Evolutionary conservation across 2,888 invertebrate genomes (phyloP).

Genomic region (Cacoxenus indagator): DNA sequence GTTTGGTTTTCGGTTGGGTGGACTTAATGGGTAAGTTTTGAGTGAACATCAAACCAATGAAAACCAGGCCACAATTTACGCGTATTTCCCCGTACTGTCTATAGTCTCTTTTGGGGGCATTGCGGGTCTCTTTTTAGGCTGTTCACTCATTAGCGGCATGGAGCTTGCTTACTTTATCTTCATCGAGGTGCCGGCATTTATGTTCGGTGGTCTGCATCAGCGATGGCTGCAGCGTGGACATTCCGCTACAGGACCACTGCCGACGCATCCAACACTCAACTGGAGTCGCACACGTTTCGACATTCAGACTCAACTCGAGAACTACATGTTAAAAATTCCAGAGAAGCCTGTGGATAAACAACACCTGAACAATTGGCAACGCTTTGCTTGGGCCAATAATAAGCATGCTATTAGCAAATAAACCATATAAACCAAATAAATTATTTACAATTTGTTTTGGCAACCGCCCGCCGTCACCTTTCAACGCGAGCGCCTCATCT

Average conservation of each 20-base stretch:
- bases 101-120: constrained; percentile 72
- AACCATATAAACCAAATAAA: constrained; percentile 54
- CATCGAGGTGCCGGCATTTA: constrained; percentile 59
- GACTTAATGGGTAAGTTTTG: constrained; percentile 70
- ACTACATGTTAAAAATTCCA: constrained; percentile 46
- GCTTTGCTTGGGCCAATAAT: constrained; percentile 42
- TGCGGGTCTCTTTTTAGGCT: constrained; percentile 72
- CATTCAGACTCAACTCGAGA: constrained; percentile 47
- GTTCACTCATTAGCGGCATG: constrained; percentile 71
- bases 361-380: constrained; percentile 42
- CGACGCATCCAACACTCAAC: constrained; percentile 31
- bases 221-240: constrained; percentile 28
- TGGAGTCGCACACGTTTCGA: constrained; percentile 34
- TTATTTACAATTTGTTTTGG: constrained; percentile 33
- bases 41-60: not conserved
- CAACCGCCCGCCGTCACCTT: not conserved
- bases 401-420: constrained; percentile 51
- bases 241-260: not conserved
- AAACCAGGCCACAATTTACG: constrained; percentile 2
- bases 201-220: constrained; percentile 41
- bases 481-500: constrained; percentile 2
- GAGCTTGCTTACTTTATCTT: constrained; percentile 70
- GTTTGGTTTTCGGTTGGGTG: constrained; percentile 71
- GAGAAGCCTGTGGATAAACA: constrained; percentile 32
- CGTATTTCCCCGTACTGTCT: not conserved